Percentiles rank a stretch among this genome's conserved stretches.
These are phyloP conservation scores for Lithophane leautieri DNA, from an alignment of 2,888 invertebrate species.

Conservation along the genomic window DNA sequence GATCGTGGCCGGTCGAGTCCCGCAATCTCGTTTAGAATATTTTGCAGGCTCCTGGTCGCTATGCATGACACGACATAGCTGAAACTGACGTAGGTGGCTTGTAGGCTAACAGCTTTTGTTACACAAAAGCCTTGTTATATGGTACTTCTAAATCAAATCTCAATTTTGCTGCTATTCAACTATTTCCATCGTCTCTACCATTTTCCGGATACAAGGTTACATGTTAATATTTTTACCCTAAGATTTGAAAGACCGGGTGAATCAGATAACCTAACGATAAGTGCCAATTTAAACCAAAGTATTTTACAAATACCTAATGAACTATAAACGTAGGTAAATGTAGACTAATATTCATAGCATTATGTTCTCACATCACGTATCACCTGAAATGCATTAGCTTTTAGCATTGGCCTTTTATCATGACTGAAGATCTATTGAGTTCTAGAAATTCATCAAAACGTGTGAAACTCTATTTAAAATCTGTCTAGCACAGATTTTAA, in stretches of 20 bases:
- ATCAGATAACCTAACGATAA: too few relatives aligned
- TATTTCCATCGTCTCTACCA: not conserved
- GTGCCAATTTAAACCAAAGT: too few relatives aligned
- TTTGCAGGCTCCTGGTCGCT: constrained; percentile 33
- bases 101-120: constrained; percentile 45
- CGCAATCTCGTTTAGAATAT: constrained; percentile 57
- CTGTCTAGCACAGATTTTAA: too few relatives aligned
- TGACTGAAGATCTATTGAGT: constrained; percentile 16
- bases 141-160: constrained; percentile 35
- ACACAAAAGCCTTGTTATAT: constrained; percentile 33
- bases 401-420: constrained; percentile 1
- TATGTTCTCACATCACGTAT: constrained; percentile 7
- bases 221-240: not conserved
- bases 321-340: too few relatives aligned
- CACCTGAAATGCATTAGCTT: constrained; percentile 16
- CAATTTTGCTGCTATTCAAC: constrained; percentile 16
- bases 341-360: not conserved
- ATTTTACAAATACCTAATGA: too few relatives aligned
- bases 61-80: constrained; percentile 50
- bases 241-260: not conserved
- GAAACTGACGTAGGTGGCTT: constrained; percentile 49
- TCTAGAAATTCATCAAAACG: constrained; percentile 31
- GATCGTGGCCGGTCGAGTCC: constrained; percentile 49
- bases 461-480: constrained; percentile 24
- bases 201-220: not conserved